Evolutionary conservation across 2,797 vertebrate species (phyloP).

Genomic region (Pterois miles): DNA sequence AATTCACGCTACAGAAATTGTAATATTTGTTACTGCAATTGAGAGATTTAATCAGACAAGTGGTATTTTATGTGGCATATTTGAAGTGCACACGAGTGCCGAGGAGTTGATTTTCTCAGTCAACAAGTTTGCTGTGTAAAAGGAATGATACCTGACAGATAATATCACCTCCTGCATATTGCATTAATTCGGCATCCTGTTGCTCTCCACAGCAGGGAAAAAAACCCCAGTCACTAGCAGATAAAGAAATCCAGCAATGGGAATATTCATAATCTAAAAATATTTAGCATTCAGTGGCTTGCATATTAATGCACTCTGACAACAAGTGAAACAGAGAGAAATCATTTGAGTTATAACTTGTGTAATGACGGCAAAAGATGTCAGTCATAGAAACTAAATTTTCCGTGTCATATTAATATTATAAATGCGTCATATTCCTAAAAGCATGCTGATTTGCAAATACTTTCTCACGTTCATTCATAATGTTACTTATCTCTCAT

Average conservation of each 20-base stretch:
- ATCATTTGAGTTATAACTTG: neutral
- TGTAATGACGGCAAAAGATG: neutral
- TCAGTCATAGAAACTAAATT: conserved; percentile 1
- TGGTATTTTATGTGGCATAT: neutral
- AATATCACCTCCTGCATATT: conserved; percentile 46
- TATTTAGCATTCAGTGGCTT: conserved; percentile 3
- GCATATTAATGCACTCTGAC: conserved; percentile 16
- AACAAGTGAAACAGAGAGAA: neutral
- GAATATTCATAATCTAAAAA: conserved; percentile 28
- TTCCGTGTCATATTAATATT: neutral
- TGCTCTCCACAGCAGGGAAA: conserved; percentile 31
- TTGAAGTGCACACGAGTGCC: conserved; percentile 1
- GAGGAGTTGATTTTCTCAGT: conserved; percentile 13
- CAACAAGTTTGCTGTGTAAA: conserved; percentile 11
- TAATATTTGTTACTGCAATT: neutral
- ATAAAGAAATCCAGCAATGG: conserved; percentile 26
- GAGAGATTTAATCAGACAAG: conserved; percentile 10
- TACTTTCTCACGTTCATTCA: neutral
- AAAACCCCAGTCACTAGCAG: conserved; percentile 13
- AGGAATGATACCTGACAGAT: conserved; percentile 51
- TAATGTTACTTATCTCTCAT: neutral
- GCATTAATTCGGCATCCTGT: conserved; percentile 33
- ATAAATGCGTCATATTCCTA: neutral
- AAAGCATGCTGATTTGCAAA: neutral
- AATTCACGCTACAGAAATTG: neutral